Evolutionary conservation across 2,113 vertebrate species (phyloP), one percentile per base, ranked within the genome.

Genomic region (Calidris pugnax): DNA sequence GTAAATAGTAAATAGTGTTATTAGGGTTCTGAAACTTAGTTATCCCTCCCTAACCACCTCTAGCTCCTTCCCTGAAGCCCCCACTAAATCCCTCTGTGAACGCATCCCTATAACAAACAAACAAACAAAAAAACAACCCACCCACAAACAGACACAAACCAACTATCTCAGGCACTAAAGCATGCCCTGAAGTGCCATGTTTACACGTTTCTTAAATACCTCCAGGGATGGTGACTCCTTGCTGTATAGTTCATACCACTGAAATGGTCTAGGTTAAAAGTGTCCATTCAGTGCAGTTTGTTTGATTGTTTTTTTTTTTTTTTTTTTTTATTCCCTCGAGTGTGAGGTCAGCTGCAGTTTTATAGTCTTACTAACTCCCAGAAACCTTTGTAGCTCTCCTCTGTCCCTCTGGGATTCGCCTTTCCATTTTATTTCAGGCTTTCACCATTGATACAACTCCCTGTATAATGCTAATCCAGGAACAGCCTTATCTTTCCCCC

Each of bases 341-440:
- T 51, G 53, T 82, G 89, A 87, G 92, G 80, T 94, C 96, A 95
- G 80, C 77, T 64, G 26, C 74, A 89, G 76, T 93, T 91, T 89
- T 83, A 62, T 28, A 92, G 87, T 51, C 51, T n/a, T 64, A 1
- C 0, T 5, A 50, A 22, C 63, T 95, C 85, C 85, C 73, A 83
- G 93, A 85, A 95, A 76, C 41, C 60, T 76, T 86, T 95, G 76
- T 81, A 6, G 10, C n/a, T 82, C 60, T 89, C 32, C 51, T n/a
- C 26, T 48, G n/a, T 77, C 67, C 87, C 62, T 90, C 43, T 91
- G 95, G 79, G 69, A 75, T 69, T 86, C 89, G 66, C 51, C 69
- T 93, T 86, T 83, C 76, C 35, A 7, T 84, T 95, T 94, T 39
- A 23, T 73, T 92, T 76, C 75, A 78, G 83, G 47, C 64, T 86